A percentile compares a stretch with the other conserved stretches of the same genome.
Evolutionary conservation across 2,797 vertebrate species (phyloP).

Genomic region (Poliocrania exsul): DNA sequence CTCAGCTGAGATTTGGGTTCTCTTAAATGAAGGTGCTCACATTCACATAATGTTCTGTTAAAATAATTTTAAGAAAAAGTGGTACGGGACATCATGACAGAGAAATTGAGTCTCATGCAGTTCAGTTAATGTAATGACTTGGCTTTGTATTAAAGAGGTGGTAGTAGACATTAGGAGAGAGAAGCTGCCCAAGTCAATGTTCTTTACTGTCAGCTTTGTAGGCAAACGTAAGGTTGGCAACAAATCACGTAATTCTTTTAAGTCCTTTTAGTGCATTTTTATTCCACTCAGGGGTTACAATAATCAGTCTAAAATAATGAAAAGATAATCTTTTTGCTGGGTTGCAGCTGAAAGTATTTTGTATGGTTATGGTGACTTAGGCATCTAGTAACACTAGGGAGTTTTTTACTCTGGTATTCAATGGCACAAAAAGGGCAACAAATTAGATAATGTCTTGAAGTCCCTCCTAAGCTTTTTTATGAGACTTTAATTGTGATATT

Average conservation of each 20-base stretch:
- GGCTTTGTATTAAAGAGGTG: neutral
- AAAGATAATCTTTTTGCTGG: neutral
- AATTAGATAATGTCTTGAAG: conserved; percentile 25
- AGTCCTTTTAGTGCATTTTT: conserved; percentile 1
- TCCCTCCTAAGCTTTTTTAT: neutral
- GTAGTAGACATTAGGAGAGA: neutral
- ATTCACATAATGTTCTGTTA: neutral
- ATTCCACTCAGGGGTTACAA: neutral
- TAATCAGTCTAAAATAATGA: neutral
- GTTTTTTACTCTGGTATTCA: neutral
- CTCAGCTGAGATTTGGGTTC: neutral
- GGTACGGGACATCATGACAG: neutral
- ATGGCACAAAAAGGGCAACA: neutral
- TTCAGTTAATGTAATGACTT: neutral
- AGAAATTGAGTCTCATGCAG: neutral
- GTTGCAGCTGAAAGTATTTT: conserved; percentile 6
- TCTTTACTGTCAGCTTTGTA: neutral
- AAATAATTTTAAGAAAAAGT: neutral
- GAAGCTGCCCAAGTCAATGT: neutral
- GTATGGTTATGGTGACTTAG: neutral
- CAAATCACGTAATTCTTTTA: neutral
- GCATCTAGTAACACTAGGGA: neutral
- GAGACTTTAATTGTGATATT: conserved; percentile 31
- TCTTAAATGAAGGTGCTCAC: neutral
- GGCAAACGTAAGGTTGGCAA: neutral